A percentile compares a stretch with the other conserved stretches of the same genome.
phyloP scores from a whole-genome alignment of 1,140 invertebrate genomes.

The Scaptomyza hsui region DNA sequence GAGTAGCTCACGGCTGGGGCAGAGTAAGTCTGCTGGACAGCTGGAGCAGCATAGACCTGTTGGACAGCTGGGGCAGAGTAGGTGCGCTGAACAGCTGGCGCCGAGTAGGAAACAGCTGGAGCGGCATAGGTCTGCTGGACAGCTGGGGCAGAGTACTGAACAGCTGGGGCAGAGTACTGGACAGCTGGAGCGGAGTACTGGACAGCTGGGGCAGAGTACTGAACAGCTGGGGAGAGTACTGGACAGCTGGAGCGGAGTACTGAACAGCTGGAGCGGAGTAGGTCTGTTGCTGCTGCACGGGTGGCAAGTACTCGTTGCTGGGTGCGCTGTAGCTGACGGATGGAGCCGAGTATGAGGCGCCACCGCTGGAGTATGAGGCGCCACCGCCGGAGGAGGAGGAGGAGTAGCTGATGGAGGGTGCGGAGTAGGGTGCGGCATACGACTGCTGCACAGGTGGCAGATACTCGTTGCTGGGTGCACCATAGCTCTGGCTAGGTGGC shows the following conservation, averaged over 20 bases:
- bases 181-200: not conserved
- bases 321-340: constrained; percentile 45
- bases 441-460: constrained; percentile 60
- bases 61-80: constrained; percentile 50
- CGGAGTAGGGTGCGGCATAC: constrained; percentile 39
- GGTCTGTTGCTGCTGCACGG: constrained; percentile 34
- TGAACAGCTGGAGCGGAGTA: constrained; percentile 32
- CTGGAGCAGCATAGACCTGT: constrained; percentile 42
- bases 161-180: constrained; percentile 51
- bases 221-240: constrained; percentile 21
- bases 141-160: constrained; percentile 30
- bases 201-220: constrained; percentile 26
- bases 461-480: constrained; percentile 64
- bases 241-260: constrained; percentile 48
- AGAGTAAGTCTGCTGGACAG: constrained; percentile 49
- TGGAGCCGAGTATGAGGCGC: constrained; percentile 36
- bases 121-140: too few species aligned
- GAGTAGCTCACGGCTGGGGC: constrained; percentile 44
- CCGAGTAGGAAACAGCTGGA: constrained; percentile 36
- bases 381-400: too few species aligned
- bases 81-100: constrained; percentile 41
- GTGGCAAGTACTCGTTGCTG: constrained; percentile 70
- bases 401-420: constrained; percentile 19
- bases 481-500: constrained; percentile 56
- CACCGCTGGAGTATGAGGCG: constrained; percentile 30